Conservation (phyloP, 1,140 invertebrate species). For the Aphis craccivora region DNA sequence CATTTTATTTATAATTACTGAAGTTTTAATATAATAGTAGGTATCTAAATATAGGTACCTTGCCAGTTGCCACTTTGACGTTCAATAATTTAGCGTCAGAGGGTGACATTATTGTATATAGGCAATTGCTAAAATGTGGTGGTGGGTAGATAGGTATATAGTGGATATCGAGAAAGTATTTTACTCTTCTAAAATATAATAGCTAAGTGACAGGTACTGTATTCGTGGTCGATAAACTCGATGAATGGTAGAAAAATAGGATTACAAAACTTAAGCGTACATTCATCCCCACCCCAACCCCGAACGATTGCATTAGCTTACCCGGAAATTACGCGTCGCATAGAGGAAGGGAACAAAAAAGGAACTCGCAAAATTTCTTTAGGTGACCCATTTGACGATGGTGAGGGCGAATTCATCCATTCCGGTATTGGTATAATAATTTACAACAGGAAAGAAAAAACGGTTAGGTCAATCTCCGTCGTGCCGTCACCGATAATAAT, state of each 20-base stretch:
- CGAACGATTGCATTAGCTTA: background rate
- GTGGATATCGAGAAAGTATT: too few relatives aligned
- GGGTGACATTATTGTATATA: too few relatives aligned
- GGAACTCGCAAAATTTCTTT: background rate
- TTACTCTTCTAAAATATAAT: background rate
- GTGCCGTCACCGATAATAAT: background rate
- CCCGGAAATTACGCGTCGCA: background rate
- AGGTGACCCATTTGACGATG: background rate
- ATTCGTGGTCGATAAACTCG: background rate
- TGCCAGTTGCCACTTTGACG: too few relatives aligned
- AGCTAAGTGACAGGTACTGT: background rate
- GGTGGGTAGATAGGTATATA: too few relatives aligned
- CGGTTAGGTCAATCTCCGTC: background rate
- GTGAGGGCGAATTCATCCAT: background rate
- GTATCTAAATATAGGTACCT: too few relatives aligned
- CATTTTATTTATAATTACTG: too few relatives aligned
- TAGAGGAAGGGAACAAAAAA: background rate
- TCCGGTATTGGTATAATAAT: background rate
- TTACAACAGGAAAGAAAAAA: background rate
- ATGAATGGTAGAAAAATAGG: background rate
- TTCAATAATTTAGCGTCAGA: too few relatives aligned
- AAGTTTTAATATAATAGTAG: too few relatives aligned
- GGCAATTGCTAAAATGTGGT: too few relatives aligned
- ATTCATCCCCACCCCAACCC: too few relatives aligned
- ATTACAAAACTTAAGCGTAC: background rate